A percentile compares a stretch with the other conserved stretches of the same genome.
Evolutionary conservation across 2,113 vertebrate species (phyloP).

Genomic region (Apodemus speciosus): DNA sequence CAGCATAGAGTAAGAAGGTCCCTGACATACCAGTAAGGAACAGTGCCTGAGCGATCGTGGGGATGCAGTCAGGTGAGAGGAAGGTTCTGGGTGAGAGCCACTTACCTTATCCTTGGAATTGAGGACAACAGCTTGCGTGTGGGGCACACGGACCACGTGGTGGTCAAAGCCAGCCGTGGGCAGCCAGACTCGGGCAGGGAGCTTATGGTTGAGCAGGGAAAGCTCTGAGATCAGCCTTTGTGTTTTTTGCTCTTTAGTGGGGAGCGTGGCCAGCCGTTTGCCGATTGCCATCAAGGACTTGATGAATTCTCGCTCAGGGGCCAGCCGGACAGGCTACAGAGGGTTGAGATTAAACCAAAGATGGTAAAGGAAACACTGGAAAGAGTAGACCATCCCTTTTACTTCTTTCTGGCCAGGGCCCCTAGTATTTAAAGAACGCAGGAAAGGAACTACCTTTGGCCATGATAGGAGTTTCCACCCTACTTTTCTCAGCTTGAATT

Average conservation of each 20-base stretch:
- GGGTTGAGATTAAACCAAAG: neutral
- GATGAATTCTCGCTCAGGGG: constrained; percentile 96
- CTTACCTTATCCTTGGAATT: constrained; percentile 97
- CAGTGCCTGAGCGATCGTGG: neutral
- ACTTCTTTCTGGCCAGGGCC: neutral
- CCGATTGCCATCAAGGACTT: constrained; percentile 96
- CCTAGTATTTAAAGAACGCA: neutral
- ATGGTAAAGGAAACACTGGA: constrained; percentile 19
- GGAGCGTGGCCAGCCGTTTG: constrained; percentile 94
- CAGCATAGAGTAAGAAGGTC: too few relatives aligned
- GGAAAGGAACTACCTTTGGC: neutral
- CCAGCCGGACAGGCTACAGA: constrained; percentile 90
- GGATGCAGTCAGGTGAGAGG: neutral
- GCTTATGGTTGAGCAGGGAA: constrained; percentile 96
- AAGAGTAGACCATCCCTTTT: neutral
- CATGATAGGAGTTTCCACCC: neutral
- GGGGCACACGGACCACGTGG: constrained; percentile 94
- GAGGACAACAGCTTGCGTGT: constrained; percentile 95
- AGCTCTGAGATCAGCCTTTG: constrained; percentile 95
- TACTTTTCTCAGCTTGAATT: neutral
- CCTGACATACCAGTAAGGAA: neutral
- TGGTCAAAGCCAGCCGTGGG: constrained; percentile 94
- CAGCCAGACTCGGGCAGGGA: constrained; percentile 95
- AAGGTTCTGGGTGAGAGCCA: neutral
- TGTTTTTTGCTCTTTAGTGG: constrained; percentile 98